Conservation (phyloP, 2,888 invertebrate genomes). For the Urechis unicinctus region DNA sequence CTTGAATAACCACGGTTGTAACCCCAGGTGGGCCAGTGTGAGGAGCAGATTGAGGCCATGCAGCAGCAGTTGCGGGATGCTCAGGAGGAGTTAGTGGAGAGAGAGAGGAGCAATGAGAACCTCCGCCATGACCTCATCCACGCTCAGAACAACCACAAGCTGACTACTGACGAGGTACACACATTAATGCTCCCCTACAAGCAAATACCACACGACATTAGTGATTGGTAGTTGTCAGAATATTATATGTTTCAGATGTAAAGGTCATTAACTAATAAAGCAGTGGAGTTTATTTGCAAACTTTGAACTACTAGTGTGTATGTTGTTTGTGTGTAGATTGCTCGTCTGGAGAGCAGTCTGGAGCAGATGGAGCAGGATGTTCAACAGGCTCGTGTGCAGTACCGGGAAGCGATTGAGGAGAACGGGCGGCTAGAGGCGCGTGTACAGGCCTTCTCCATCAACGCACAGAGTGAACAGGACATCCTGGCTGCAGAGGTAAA, state of each 20-base stretch:
- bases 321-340: conserved; percentile 23
- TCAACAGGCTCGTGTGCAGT: conserved; percentile 31
- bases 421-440: conserved; percentile 45
- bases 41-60: conserved; percentile 9
- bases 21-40: conserved; percentile 5
- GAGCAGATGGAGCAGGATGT: conserved; percentile 41
- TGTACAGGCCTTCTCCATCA: conserved; percentile 44
- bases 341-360: conserved; percentile 37
- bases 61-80: conserved; percentile 17
- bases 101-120: conserved; percentile 31
- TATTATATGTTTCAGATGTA: too few species aligned
- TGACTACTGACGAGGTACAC: conserved; percentile 30
- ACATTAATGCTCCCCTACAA: neutral
- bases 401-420: conserved; percentile 42
- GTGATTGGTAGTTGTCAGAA: too few species aligned
- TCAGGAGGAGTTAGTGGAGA: conserved; percentile 26
- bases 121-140: conserved; percentile 31
- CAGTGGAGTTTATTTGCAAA: too few species aligned
- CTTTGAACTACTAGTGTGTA: too few species aligned
- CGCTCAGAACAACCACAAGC: conserved; percentile 30
- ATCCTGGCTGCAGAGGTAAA: conserved; percentile 40
- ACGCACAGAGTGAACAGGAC: conserved; percentile 47
- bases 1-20: too few species aligned
- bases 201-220: neutral
- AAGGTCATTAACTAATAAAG: too few species aligned